Percentiles rank a stretch among this genome's conserved stretches.
Conservation (phyloP, 92 coral and sea anemone genomes). For the Desmophyllum pertusum region DNA sequence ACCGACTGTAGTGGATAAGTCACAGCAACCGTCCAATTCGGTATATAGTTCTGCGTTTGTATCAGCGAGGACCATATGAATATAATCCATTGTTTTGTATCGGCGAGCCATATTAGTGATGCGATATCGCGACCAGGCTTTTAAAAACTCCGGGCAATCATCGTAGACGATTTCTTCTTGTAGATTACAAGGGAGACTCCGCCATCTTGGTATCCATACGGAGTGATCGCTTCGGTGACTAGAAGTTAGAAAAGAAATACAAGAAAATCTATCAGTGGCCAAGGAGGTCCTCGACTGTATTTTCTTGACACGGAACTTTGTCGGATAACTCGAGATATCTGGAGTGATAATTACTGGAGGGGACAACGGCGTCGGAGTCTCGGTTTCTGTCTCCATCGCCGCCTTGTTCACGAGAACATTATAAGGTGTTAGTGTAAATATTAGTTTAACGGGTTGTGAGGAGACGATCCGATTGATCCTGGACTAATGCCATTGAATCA, state of each 20-base stretch:
- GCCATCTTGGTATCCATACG: constrained; percentile 79
- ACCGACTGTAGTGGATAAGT: constrained; percentile 71
- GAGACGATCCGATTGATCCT: not conserved
- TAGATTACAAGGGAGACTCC: constrained; percentile 84
- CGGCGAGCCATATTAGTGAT: constrained; percentile 88
- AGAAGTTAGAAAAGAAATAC: constrained; percentile 81
- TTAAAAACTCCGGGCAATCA: constrained; percentile 86
- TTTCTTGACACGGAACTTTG: constrained; percentile 72
- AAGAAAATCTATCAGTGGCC: constrained; percentile 84
- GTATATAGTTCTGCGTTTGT: constrained; percentile 37
- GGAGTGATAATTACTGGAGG: constrained; percentile 81
- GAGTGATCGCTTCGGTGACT: constrained; percentile 63
- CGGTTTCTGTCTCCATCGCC: constrained; percentile 33
- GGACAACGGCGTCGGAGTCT: constrained; percentile 18
- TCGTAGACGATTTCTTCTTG: constrained; percentile 82
- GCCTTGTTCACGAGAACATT: not conserved
- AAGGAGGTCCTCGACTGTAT: constrained; percentile 76
- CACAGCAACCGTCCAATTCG: constrained; percentile 69
- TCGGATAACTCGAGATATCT: constrained; percentile 55
- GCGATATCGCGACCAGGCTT: constrained; percentile 89
- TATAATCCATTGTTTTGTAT: constrained; percentile 92
- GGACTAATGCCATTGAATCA: not conserved
- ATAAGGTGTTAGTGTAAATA: not conserved
- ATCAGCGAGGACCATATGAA: constrained; percentile 66
- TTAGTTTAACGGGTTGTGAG: constrained; percentile 12